Percentiles rank a stretch among this genome's conserved stretches.
Evolutionary conservation across 2,113 vertebrate species (phyloP).

Genomic region (Onychostruthus taczanowskii): DNA sequence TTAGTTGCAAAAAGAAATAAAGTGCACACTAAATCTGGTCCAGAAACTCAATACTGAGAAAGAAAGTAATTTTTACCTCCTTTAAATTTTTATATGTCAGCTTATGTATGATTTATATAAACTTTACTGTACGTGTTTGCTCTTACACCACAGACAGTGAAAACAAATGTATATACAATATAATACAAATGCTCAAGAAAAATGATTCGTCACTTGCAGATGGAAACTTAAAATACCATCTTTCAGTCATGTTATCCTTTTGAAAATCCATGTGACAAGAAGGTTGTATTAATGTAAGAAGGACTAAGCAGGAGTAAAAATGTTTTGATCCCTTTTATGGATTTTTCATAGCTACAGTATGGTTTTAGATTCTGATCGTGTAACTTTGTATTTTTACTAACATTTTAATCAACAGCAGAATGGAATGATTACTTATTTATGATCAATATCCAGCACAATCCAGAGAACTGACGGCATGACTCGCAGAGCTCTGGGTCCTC

Average conservation of each 20-base stretch:
- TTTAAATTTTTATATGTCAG: not conserved
- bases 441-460: not conserved
- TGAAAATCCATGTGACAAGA: not conserved
- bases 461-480: not conserved
- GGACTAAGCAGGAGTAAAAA: not conserved
- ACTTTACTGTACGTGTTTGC: not conserved
- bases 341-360: not conserved
- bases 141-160: not conserved
- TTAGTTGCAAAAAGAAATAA: not conserved
- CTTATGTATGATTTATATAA: not conserved
- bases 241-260: not conserved
- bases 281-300: not conserved
- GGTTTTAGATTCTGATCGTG: not conserved
- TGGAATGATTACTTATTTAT: slow-evolving; percentile 27
- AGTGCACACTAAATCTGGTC: not conserved
- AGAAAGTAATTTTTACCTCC: not conserved
- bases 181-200: not conserved
- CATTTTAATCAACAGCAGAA: slow-evolving; percentile 24
- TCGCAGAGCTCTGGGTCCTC: not conserved
- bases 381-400: not conserved
- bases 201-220: not conserved
- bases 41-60: not conserved
- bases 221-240: not conserved
- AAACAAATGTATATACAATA: not conserved
- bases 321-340: not conserved